Evolutionary conservation across 37 sponge, comb jelly and placozoan species (phyloP), one percentile per base, ranked within the genome.

Genomic region (Haliclona indistincta): DNA sequence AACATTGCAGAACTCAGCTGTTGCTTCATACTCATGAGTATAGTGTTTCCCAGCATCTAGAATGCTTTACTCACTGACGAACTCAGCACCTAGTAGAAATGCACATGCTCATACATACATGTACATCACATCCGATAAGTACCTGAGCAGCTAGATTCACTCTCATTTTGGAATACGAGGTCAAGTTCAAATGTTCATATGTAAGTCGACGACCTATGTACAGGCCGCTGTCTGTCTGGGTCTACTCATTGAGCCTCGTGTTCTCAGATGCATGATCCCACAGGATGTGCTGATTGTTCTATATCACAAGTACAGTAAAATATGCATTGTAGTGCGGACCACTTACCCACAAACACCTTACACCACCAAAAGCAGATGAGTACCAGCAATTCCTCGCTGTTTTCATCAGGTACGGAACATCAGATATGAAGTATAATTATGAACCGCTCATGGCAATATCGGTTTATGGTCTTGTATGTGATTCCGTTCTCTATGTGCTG

Each of bases 131-230:
- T n/a, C n/a, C n/a, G n/a, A n/a, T n/a, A n/a, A 11, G 34, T 81
- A 81, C 81, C 73, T 81, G 81, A 38, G 81, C 64, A 43, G 81
- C 81, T 34, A 77, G 43, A 28, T 77, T 23, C 62, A 77, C 78
- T 38, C 68, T 42, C 78, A 65, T 65, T 22, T 66, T 64, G n/a
- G 78, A 77, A n/a, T 52, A 66, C 20, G 68, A 66, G 39, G 73
- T 72, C 29, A 74, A 38, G 13, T 82, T 28, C 0, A 75, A 20
- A 72, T 82, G 70, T 51, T 75, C 70, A 26, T 41, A 42, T 56
- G 65, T 82, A 26, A 82, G 75, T 43, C 74, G 65, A 2, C 37
- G 82, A 15, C 51, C 51, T 10, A 47, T 47, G 15, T 47, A 47
- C 51, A 47, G 15, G 13, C 51, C 51, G 15, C 51, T 47, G 51